Evolutionary conservation across 2,888 invertebrate species (phyloP), one percentile per base, ranked within the genome.

Genomic region (Nemotelus pantherinus): DNA sequence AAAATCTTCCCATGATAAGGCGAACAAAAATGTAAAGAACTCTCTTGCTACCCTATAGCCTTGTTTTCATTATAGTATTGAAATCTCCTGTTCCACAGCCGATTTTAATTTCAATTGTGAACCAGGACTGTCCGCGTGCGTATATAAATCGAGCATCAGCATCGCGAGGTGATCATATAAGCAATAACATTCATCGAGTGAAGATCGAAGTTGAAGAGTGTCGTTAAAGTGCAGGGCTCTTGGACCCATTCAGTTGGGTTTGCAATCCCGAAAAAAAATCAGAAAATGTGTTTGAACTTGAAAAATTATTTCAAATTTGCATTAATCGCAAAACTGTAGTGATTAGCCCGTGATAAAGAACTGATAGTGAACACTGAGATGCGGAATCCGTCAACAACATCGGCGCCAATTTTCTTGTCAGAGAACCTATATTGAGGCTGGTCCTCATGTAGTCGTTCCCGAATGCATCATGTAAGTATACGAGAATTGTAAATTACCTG

Each of bases 361-460:
- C 55, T 55, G 53, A 71, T 71, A 55, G 71, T 55, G n/a, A 53
- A 71, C 44, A 71, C 25, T 65, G 3, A 63, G 10, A 63, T 43
- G 41, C 43, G 2, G 9, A 41, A 10, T 1, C 53, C 10, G 7
- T 7, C 53, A 53, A 10, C 58, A 58, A 67, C 10, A 48, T 68
- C 39, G 53, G n/a, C 55, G 4, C 25, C 55, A 45, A 10, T 25
- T 1, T 25, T 25, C 25, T 25, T 25, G 25, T 25, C 25, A 25
- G 55, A 57, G 9, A 3, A 45, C n/a, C 65, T 55, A 44, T 57
- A 43, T 41, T 39, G 71, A 41, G 71, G 71, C 71, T 55, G 71
- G 71, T 55, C 71, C 71, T 57, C 71, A 5, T 55, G 63, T 41
- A 65, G 53, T 48, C 7, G 2, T 43, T 43, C 57, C 44, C 2